phyloP scores from a whole-genome alignment of 1,140 invertebrate species.

The Myzus persicae region DNA sequence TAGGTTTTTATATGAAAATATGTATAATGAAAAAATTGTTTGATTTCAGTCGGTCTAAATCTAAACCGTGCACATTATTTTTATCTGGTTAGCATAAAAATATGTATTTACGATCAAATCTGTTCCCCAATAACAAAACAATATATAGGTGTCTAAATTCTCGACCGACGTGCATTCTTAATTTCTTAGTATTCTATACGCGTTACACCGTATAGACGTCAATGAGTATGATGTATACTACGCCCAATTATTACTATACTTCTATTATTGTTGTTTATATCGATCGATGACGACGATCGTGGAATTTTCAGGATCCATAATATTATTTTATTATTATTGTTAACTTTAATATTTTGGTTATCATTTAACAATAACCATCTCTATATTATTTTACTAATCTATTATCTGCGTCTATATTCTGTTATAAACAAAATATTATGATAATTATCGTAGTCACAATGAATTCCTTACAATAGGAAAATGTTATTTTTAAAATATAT shows the following conservation, averaged over 20 bases:
- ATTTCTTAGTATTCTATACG: not conserved
- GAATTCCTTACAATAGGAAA: not conserved
- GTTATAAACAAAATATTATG: not conserved
- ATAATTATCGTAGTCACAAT: not conserved
- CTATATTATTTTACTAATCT: not conserved
- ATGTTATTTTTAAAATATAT: not conserved
- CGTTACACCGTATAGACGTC: not conserved
- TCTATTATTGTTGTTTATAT: not conserved
- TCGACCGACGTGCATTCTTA: not conserved
- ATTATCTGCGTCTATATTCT: not conserved
- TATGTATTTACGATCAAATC: conserved; percentile 3
- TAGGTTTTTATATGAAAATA: too few relatives aligned
- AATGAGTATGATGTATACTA: not conserved
- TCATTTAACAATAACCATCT: not conserved
- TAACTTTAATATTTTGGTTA: not conserved
- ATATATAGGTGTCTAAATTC: not conserved
- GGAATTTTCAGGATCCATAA: not conserved
- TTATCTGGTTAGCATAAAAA: not conserved
- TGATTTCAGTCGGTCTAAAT: not conserved
- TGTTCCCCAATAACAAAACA: not conserved
- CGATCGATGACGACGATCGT: not conserved
- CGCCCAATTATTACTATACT: not conserved
- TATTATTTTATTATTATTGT: not conserved
- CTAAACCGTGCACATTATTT: not conserved
- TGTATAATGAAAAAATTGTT: too few relatives aligned